Conservation (phyloP, 92 coral and sea anemone genomes). For the Ricordea florida region DNA sequence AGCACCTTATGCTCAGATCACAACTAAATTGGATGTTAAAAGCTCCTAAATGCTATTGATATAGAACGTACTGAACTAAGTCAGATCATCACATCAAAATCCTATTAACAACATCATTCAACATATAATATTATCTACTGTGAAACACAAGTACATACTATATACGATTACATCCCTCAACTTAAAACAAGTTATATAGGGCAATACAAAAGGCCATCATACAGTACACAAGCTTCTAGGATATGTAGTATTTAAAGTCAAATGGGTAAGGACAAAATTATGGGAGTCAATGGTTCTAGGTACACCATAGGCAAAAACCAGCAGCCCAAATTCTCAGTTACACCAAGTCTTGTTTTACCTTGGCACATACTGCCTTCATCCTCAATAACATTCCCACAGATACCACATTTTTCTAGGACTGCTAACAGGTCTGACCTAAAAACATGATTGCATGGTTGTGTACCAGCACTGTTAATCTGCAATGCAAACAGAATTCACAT, state of each 20-base stretch:
- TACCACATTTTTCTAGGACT: constrained; percentile 66
- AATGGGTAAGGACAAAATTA: not conserved
- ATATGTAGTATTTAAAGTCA: not conserved
- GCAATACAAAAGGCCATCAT: too few relatives aligned
- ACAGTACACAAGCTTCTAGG: not conserved
- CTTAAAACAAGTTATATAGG: too few relatives aligned
- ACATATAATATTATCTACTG: not conserved
- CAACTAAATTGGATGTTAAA: too few relatives aligned
- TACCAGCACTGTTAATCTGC: constrained; percentile 20
- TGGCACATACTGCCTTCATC: constrained; percentile 69
- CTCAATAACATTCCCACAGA: constrained; percentile 54
- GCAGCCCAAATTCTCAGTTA: too few relatives aligned
- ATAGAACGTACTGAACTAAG: too few relatives aligned
- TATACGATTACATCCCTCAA: too few relatives aligned
- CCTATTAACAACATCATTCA: not conserved
- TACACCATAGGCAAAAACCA: too few relatives aligned
- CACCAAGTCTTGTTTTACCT: constrained; percentile 33
- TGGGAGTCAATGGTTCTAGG: not conserved
- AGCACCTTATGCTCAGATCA: too few relatives aligned
- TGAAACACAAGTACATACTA: too few relatives aligned
- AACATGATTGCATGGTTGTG: constrained; percentile 35
- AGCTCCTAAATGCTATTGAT: too few relatives aligned
- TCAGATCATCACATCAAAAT: constrained; percentile 1
- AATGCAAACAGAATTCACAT: not conserved
- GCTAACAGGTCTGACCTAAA: constrained; percentile 66